phyloP scores from a whole-genome alignment of 1,140 invertebrate species.

The Nephila pilipes region DNA sequence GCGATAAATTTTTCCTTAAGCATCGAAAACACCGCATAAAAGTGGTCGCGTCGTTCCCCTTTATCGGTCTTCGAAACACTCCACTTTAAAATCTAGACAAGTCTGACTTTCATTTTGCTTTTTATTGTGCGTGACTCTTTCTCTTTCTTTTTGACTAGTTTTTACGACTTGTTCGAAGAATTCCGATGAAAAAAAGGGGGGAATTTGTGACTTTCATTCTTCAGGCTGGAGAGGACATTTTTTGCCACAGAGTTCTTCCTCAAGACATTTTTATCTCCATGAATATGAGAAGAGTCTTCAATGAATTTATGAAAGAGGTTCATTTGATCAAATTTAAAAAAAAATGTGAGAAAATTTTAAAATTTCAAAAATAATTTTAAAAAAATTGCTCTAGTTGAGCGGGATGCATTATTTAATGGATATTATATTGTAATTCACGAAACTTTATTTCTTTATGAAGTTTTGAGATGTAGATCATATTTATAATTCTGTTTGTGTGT shows the following conservation, averaged over 20 bases:
- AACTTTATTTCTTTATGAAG: no score
- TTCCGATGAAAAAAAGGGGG: neutral
- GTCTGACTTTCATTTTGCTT: neutral
- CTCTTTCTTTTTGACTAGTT: neutral
- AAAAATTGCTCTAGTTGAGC: no score
- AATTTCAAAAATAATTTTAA: no score
- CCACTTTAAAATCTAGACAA: conserved; percentile 1
- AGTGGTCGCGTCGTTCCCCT: neutral
- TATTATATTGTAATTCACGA: no score
- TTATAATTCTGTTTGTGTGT: no score
- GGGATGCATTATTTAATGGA: no score
- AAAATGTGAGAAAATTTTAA: no score
- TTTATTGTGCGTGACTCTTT: neutral
- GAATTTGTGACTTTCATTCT: neutral
- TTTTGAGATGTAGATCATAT: no score
- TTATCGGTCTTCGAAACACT: neutral
- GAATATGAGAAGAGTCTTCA: no score
- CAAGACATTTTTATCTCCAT: no score
- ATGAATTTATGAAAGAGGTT: no score
- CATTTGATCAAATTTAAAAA: no score
- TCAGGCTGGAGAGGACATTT: neutral
- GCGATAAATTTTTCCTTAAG: conserved; percentile 5
- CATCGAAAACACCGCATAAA: neutral
- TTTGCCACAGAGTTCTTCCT: neutral
- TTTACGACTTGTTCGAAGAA: neutral